Conservation (phyloP, 2,113 vertebrate genomes). For the Aspiorhynchus laticeps region DNA sequence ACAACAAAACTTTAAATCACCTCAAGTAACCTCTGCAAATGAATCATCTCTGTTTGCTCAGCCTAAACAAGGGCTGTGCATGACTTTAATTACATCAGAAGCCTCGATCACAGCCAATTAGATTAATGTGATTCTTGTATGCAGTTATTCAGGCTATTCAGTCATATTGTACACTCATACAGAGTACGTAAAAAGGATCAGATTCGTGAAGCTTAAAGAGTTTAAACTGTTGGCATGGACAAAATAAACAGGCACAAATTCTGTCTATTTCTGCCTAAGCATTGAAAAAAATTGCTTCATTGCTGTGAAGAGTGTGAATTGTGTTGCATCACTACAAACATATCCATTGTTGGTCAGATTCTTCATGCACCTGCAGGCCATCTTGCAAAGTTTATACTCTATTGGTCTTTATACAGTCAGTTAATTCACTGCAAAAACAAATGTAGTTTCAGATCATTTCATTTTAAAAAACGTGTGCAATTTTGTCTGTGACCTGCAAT, state of each 20-base stretch:
- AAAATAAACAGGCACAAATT: neutral
- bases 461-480: neutral
- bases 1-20: neutral
- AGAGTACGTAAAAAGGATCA: neutral
- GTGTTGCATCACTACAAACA: neutral
- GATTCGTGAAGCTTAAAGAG: neutral
- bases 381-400: too few species aligned
- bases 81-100: conserved; percentile 1
- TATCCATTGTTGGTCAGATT: too few species aligned
- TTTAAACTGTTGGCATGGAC: neutral
- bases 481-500: neutral
- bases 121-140: neutral
- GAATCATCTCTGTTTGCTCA: conserved; percentile 22
- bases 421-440: neutral
- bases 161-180: neutral
- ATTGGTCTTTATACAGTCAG: neutral
- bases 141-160: neutral
- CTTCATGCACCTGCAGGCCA: too few species aligned
- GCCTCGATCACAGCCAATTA: neutral
- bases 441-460: neutral
- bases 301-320: neutral
- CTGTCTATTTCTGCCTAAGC: neutral
- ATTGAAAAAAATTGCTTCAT: neutral
- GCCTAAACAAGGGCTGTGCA: neutral
- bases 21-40: neutral